A percentile compares a stretch with the other conserved stretches of the same genome.
phyloP scores from a whole-genome alignment of 2,113 vertebrate species.

The Pholis gunnellus region DNA sequence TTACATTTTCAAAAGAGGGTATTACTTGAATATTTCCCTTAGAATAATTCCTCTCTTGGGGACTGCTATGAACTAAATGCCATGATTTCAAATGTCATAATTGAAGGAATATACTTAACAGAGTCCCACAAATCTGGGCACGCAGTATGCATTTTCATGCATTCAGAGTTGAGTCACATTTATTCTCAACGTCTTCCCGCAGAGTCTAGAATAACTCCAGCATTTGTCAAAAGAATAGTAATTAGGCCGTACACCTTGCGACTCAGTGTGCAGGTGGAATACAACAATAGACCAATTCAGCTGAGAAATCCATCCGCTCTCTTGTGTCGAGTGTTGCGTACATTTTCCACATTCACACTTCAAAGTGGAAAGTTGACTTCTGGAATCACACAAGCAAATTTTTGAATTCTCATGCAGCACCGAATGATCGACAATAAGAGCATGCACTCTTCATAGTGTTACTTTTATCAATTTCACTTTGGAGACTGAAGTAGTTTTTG shows the following conservation, averaged over 20 bases:
- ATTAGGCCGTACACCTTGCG: conserved; percentile 64
- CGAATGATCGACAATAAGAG: conserved; percentile 58
- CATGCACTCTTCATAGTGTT: conserved; percentile 52
- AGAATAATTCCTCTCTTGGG: background rate
- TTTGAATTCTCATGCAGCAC: conserved; percentile 47
- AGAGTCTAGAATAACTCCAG: conserved; percentile 52
- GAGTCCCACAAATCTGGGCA: conserved; percentile 1
- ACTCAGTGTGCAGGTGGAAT: conserved; percentile 54
- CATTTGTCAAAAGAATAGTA: conserved; percentile 67
- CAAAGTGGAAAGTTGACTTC: conserved; percentile 62
- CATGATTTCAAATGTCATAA: conserved; percentile 35
- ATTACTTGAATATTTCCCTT: background rate
- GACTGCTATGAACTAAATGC: conserved; percentile 3
- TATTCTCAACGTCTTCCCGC: conserved; percentile 46
- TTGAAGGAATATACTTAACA: background rate
- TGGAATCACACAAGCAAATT: conserved; percentile 56
- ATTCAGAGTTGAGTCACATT: conserved; percentile 45
- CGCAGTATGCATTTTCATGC: conserved; percentile 31
- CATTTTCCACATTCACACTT: conserved; percentile 60
- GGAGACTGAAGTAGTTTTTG: conserved; percentile 59
- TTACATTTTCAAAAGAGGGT: background rate
- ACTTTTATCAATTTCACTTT: conserved; percentile 68
- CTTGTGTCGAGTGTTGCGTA: conserved; percentile 45
- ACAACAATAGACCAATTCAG: conserved; percentile 68
- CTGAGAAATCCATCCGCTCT: conserved; percentile 58